phyloP scores from a whole-genome alignment of 2,113 vertebrate genomes.

The Larimichthys polyactis region DNA sequence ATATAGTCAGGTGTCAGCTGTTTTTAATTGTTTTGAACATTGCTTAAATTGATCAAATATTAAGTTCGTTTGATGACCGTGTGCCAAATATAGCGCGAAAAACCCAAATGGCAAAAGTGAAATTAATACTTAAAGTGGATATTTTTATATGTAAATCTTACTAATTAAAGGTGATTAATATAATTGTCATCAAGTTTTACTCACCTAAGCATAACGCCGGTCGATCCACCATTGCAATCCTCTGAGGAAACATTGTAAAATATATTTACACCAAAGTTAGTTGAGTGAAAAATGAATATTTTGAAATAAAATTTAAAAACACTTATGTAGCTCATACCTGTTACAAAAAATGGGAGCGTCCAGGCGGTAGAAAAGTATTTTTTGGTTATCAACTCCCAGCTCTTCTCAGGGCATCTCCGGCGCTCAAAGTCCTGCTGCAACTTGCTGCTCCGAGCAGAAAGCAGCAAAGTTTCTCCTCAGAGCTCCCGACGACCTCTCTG shows the following conservation, averaged over 20 bases:
- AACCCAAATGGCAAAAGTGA: background rate
- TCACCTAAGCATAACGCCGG: constrained; percentile 47
- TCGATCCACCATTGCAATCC: constrained; percentile 47
- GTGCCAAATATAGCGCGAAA: background rate
- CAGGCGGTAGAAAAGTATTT: background rate
- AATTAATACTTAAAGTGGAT: accelerated
- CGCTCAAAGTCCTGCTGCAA: constrained; percentile 24
- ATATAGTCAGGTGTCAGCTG: background rate
- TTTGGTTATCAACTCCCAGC: background rate
- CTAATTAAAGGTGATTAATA: background rate
- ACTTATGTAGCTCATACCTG: constrained; percentile 38
- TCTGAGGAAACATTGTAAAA: constrained; percentile 15
- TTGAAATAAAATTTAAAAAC: background rate
- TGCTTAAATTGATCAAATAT: background rate
- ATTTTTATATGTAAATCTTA: background rate
- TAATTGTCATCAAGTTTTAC: constrained; percentile 8
- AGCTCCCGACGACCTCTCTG: constrained; percentile 22
- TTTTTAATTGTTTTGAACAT: background rate
- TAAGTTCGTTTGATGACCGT: too few species aligned
- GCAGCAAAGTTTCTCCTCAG: constrained; percentile 53
- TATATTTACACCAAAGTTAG: background rate
- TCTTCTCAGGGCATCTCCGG: constrained; percentile 67
- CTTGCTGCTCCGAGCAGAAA: constrained; percentile 43
- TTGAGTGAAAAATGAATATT: background rate
- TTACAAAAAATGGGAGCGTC: constrained; percentile 11